Evolutionary conservation across 2,888 invertebrate species (phyloP), one percentile per base, ranked within the genome.

Genomic region (Thera obeliscata): DNA sequence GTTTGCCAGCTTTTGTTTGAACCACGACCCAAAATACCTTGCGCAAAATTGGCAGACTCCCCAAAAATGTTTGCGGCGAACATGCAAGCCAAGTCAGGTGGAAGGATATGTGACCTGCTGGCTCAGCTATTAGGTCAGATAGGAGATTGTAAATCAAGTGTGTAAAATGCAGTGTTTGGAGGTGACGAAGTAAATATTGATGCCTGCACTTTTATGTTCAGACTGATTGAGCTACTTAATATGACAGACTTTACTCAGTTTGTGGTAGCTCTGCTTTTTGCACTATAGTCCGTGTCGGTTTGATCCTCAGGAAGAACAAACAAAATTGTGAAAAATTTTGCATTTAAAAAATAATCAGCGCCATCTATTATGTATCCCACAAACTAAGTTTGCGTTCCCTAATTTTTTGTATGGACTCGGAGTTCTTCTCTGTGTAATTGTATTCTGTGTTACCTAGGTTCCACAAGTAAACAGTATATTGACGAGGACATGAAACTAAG

Each of bases 401-500:
- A 22, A 22, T 22, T 22, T 22, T 22, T 22, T 22, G 22, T 22
- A 22, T 22, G 22, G 22, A 22, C 22, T 22, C 22, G 22, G 22
- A 22, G 22, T 22, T 22, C 22, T 22, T 22, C 0, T 22, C 22
- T 22, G 22, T 1, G 22, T 22, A 22, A 22, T 22, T 22, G 22
- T 22, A 22, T 22, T 22, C 22, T 41, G 41, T 41, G 41, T 7
- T 7, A 7, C 41, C 41, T 41, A 38, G 3, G 22, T 5, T 38
- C 38, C 5, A 41, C 41, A 41, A 41, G 41, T 41, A 38, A 38
- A 43, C 7, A 46, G 43, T 46, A 55, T 56, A 55, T 61, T 12
- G 54, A 54, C 43, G 33, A 81, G 81, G 76, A 80, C 81, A 79
- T 84, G 84, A 81, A 83, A 79, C 77, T 67, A 69, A 85, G 83